Evolutionary conservation across 2,797 vertebrate genomes (phyloP), one percentile per base, ranked within the genome.

Genomic region (Enteromius fasciolatus): DNA sequence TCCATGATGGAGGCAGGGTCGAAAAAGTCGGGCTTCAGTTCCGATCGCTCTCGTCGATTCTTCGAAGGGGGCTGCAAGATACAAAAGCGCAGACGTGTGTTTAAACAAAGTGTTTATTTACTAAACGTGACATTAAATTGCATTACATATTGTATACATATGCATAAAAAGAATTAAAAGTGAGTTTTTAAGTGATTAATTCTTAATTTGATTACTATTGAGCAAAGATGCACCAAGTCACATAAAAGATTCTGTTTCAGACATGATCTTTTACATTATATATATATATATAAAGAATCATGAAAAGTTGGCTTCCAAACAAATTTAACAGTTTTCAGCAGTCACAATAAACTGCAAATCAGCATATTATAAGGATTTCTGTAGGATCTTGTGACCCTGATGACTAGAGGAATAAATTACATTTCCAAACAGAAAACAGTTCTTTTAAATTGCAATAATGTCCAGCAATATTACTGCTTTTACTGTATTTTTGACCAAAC

Each of bases 1-100:
- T 99, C 98, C 97, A 99, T 99, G 95, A 99, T 99, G 91, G 98
- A 99, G 92, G 98, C 96, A 15, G 98, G 98, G 94, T 99, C 98
- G 92, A 99, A 99, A 94, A 97, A 99, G 96, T 99, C 98, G 73
- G 98, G 98, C 93, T 99, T 99, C 89, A 99, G 95, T 88, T 99
- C 98, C 81, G 97, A 98, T 92, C 98, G 95, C 92, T 99, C 98
- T 86, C 98, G 95, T 64, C 98, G 97, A 92, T 98, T 99, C 95
- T 99, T 99, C 74, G 98, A 99, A 18, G 98, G 97, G 52, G 98
- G 98, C 98, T 99, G 92, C 81, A 91, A 84, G 83, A 88, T 72
- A 84, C 83, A 85, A 76, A 33, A 90, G 87, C 2, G 20, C 12
- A 17, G 6, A 79, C 54, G 61, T 5, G 2, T 41, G 36, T 36